Evolutionary conservation across 2,113 vertebrate genomes (phyloP).

Genomic region (Empidonax traillii): DNA sequence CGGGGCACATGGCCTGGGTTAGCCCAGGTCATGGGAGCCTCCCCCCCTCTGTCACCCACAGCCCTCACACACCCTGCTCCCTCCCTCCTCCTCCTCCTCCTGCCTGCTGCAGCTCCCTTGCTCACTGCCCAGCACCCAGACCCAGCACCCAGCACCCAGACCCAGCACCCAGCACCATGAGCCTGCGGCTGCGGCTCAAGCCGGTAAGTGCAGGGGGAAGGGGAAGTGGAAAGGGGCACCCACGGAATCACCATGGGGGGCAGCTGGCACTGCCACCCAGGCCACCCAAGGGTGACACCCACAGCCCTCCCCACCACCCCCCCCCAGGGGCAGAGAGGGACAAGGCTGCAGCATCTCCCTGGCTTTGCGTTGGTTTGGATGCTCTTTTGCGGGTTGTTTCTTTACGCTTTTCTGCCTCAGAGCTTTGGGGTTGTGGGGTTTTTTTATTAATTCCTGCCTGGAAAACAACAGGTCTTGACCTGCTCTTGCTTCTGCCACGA

Average conservation of each 20-base stretch:
- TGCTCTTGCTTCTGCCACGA: neutral
- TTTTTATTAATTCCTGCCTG: neutral
- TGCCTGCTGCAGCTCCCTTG: neutral
- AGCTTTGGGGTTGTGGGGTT: neutral
- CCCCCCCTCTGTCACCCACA: neutral
- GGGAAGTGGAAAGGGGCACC: neutral
- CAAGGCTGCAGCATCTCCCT: neutral
- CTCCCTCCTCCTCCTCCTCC: neutral
- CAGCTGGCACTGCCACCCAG: neutral
- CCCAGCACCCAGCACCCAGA: neutral
- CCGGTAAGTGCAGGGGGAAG: slow-evolving; percentile 68
- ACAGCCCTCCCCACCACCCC: neutral
- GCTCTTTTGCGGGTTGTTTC: neutral
- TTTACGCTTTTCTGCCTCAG: neutral
- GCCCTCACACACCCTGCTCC: neutral
- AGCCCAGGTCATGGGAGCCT: neutral
- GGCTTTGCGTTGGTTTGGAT: neutral
- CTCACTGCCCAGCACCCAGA: neutral
- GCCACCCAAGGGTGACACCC: neutral
- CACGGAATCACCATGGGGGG: accelerated
- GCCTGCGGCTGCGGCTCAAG: slow-evolving; percentile 75
- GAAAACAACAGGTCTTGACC: neutral
- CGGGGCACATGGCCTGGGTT: accelerated
- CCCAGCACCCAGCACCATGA: slow-evolving; percentile 58
- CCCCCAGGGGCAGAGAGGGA: neutral